phyloP scores from a whole-genome alignment of 2,888 invertebrate species.

The Rotaria macrura region DNA sequence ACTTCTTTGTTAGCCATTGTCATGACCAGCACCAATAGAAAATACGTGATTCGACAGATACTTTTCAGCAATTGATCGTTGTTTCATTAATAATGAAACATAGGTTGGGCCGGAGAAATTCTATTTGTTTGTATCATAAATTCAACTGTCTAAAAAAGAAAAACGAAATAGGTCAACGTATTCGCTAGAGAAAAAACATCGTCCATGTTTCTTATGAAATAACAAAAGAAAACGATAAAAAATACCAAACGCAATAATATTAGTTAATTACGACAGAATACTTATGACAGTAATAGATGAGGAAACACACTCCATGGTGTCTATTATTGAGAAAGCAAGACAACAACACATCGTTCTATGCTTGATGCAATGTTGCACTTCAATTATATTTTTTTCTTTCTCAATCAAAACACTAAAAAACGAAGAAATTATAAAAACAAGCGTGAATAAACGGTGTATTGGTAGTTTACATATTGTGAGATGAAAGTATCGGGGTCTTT shows the following conservation, averaged over 20 bases:
- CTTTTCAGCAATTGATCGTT: background rate
- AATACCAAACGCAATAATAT: background rate
- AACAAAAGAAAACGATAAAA: too few species aligned
- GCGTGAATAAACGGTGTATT: too few species aligned
- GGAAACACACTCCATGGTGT: background rate
- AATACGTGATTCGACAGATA: background rate
- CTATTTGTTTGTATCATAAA: background rate
- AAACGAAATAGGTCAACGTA: background rate
- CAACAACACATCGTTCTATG: background rate
- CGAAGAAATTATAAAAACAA: too few species aligned
- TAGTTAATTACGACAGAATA: background rate
- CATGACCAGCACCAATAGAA: background rate
- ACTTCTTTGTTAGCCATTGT: conserved; percentile 1
- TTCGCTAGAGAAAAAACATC: too few species aligned
- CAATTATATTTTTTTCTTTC: background rate
- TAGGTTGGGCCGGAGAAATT: background rate
- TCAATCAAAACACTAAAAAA: background rate
- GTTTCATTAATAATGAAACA: background rate
- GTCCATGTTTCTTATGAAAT: too few species aligned
- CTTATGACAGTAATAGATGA: background rate
- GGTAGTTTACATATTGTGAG: too few species aligned
- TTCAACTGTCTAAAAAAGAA: background rate
- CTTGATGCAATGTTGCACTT: background rate
- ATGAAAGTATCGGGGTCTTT: background rate
- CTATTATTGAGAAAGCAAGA: background rate